Evolutionary conservation across 2,888 invertebrate species (phyloP).

Genomic region (Venusia cambrica): DNA sequence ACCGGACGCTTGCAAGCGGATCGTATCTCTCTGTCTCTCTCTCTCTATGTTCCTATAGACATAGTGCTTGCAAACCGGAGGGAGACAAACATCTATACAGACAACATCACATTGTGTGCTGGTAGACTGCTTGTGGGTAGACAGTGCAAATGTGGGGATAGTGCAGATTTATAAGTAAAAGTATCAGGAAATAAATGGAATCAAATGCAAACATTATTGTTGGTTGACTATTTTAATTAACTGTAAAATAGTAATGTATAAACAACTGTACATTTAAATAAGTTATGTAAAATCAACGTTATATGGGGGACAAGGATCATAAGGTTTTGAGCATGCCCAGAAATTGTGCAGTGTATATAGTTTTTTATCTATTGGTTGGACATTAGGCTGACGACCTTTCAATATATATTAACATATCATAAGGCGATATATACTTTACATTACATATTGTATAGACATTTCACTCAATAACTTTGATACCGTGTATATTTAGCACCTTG

Average conservation of each 20-base stretch:
- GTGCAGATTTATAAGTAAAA: slow-evolving; percentile 21
- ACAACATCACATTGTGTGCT: slow-evolving; percentile 36
- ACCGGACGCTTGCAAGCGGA: no score
- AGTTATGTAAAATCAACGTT: slow-evolving; percentile 57
- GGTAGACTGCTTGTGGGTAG: slow-evolving; percentile 12
- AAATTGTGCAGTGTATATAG: slow-evolving; percentile 64
- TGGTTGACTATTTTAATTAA: slow-evolving; percentile 71
- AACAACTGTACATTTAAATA: slow-evolving; percentile 71
- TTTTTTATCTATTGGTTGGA: slow-evolving; percentile 30
- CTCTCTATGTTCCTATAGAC: slow-evolving; percentile 13
- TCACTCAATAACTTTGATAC: slow-evolving; percentile 26
- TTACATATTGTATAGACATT: slow-evolving; percentile 20
- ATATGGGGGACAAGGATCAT: slow-evolving; percentile 45
- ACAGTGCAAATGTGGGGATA: slow-evolving; percentile 18
- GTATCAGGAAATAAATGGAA: slow-evolving; percentile 32
- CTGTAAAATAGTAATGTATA: slow-evolving; percentile 65
- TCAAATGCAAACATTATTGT: slow-evolving; percentile 56
- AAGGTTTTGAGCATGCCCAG: slow-evolving; percentile 70
- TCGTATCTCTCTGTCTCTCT: no score
- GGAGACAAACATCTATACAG: slow-evolving; percentile 46
- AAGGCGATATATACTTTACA: slow-evolving; percentile 25
- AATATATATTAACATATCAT: slow-evolving; percentile 20
- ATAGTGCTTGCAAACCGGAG: slow-evolving; percentile 58
- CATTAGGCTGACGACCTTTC: slow-evolving; percentile 30
- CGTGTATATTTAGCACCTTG: slow-evolving; percentile 21